Evolutionary conservation across 1,140 invertebrate genomes (phyloP).

Genomic region (Magallana angulata): DNA sequence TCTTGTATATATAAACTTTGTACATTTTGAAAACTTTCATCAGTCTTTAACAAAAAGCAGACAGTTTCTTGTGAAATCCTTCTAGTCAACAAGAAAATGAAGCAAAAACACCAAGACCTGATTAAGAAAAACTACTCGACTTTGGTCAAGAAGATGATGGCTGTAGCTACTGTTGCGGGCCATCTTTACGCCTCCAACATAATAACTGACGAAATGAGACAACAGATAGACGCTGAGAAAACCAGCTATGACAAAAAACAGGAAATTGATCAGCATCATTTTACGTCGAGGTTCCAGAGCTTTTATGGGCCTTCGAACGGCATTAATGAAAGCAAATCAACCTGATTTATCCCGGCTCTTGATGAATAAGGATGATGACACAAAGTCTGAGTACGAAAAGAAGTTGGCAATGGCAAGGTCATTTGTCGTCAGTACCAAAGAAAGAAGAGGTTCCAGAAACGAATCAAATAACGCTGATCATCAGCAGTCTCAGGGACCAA

Average conservation of each 20-base stretch:
- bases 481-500: slow-evolving; percentile 4
- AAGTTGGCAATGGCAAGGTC: too few species aligned
- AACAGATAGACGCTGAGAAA: slow-evolving; percentile 41
- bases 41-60: too few species aligned
- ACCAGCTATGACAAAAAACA: slow-evolving; percentile 41
- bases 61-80: too few species aligned
- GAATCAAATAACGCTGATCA: too few species aligned
- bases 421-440: too few species aligned
- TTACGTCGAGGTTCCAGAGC: slow-evolving; percentile 37
- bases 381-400: too few species aligned
- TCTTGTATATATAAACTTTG: too few species aligned
- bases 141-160: slow-evolving; percentile 28
- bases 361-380: too few species aligned
- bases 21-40: too few species aligned
- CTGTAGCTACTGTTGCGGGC: neutral
- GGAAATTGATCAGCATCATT: slow-evolving; percentile 35
- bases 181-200: slow-evolving; percentile 37
- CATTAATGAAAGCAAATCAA: slow-evolving; percentile 29
- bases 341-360: neutral
- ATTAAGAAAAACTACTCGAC: slow-evolving; percentile 36
- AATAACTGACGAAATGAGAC: slow-evolving; percentile 36
- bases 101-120: slow-evolving; percentile 38
- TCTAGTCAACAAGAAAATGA: neutral
- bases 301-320: slow-evolving; percentile 37
- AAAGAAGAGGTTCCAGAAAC: too few species aligned